phyloP scores from a whole-genome alignment of 2,888 invertebrate genomes.

The Nephrotoma appendiculata region DNA sequence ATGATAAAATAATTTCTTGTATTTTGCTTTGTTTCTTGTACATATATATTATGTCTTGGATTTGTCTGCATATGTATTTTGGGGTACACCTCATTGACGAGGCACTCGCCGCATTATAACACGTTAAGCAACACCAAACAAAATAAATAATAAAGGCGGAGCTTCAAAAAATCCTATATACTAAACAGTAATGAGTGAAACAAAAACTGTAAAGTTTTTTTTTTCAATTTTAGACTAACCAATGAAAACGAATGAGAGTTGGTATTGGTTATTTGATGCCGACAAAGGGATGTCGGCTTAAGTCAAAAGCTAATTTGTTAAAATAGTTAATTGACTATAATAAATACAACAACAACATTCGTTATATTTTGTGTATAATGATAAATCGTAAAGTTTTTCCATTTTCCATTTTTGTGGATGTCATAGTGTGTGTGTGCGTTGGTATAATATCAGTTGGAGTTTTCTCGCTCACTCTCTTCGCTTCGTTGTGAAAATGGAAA shows the following conservation, averaged over 20 bases:
- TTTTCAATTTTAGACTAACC: neutral
- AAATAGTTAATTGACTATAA: slow-evolving; percentile 6
- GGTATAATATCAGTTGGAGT: neutral
- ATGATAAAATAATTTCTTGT: neutral
- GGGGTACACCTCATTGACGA: neutral
- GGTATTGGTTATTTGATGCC: slow-evolving; percentile 1
- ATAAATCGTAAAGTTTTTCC: neutral
- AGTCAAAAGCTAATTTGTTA: slow-evolving; percentile 8
- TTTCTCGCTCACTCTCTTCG: neutral
- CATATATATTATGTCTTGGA: neutral
- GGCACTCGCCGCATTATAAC: neutral
- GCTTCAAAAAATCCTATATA: neutral
- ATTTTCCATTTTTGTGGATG: neutral
- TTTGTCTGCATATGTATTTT: neutral
- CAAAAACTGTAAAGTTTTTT: neutral
- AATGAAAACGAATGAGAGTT: neutral
- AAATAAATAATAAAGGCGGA: neutral
- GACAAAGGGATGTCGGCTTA: slow-evolving; percentile 7
- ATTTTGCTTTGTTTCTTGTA: neutral
- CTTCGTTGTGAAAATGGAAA: neutral
- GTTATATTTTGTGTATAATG: neutral
- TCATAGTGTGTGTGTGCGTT: neutral
- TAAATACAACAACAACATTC: neutral
- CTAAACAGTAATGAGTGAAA: neutral
- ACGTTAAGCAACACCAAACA: neutral